phyloP scores from a whole-genome alignment of 1,140 invertebrate species.

The Cydia strobilella region DNA sequence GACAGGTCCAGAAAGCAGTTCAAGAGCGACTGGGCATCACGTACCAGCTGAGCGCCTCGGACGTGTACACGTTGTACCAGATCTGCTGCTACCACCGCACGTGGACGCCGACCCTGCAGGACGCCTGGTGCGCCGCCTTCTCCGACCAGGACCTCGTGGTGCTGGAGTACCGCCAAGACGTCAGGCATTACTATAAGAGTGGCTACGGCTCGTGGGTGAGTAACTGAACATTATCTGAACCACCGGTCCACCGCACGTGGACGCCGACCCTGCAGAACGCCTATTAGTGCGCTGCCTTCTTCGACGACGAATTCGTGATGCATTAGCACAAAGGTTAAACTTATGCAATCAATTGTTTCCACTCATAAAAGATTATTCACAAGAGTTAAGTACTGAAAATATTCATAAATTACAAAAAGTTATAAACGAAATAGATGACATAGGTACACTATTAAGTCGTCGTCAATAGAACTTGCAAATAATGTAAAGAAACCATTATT shows the following conservation, averaged over 20 bases:
- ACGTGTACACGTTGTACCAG: constrained; percentile 81
- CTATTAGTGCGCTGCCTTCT: constrained; percentile 90
- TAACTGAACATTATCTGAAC: constrained; percentile 42
- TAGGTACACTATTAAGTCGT: too few species aligned
- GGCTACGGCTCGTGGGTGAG: constrained; percentile 65
- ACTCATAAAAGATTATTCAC: too few species aligned
- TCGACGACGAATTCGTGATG: too few species aligned
- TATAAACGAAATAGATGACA: too few species aligned
- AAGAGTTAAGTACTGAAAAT: too few species aligned
- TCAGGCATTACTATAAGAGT: constrained; percentile 83
- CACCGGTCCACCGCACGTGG: constrained; percentile 87
- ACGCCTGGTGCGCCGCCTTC: constrained; percentile 88
- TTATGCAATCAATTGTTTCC: too few species aligned
- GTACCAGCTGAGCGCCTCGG: constrained; percentile 45
- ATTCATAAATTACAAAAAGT: too few species aligned
- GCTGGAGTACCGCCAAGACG: constrained; percentile 89
- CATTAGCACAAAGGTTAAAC: constrained; percentile 29
- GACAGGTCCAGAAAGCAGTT: constrained; percentile 56
- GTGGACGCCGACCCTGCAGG: constrained; percentile 82
- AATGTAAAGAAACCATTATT: too few species aligned
- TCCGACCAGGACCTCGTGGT: constrained; percentile 84
- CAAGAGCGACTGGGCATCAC: constrained; percentile 53
- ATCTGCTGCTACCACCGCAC: constrained; percentile 89
- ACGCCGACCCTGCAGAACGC: constrained; percentile 82
- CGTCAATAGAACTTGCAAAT: too few species aligned